Evolutionary conservation across 37 sponge, comb jelly and placozoan genomes (phyloP).

Genomic region (Spongilla lacustris): DNA sequence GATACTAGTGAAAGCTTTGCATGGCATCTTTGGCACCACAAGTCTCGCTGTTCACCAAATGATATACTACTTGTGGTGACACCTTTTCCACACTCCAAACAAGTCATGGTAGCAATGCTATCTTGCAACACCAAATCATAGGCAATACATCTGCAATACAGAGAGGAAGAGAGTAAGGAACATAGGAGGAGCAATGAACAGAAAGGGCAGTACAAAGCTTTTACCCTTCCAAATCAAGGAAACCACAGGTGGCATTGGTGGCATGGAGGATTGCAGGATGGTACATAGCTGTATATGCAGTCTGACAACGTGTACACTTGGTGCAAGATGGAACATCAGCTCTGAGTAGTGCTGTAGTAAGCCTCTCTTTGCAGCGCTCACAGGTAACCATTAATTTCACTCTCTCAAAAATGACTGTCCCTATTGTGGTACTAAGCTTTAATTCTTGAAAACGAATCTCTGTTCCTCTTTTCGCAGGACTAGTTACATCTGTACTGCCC

Average conservation of each 20-base stretch:
- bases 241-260: neutral
- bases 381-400: constrained; percentile 33
- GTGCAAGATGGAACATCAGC: neutral
- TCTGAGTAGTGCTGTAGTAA: neutral
- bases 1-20: constrained; percentile 29
- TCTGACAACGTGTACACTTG: neutral
- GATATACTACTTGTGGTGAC: constrained; percentile 21
- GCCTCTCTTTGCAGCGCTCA: constrained; percentile 26
- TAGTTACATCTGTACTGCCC: neutral
- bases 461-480: constrained; percentile 45
- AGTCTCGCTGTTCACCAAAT: constrained; percentile 46
- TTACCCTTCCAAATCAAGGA: constrained; percentile 7
- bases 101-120: constrained; percentile 33
- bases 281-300: neutral
- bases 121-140: constrained; percentile 34
- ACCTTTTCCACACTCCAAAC: constrained; percentile 52
- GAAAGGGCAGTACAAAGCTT: neutral
- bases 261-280: neutral
- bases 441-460: constrained; percentile 50
- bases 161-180: constrained; percentile 2
- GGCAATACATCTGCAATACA: constrained; percentile 30
- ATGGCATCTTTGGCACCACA: constrained; percentile 64
- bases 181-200: constrained; percentile 1
- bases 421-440: constrained; percentile 27
- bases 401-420: constrained; percentile 10